Evolutionary conservation across 1,140 invertebrate genomes (phyloP).

Genomic region (Drosophila setifemur): DNA sequence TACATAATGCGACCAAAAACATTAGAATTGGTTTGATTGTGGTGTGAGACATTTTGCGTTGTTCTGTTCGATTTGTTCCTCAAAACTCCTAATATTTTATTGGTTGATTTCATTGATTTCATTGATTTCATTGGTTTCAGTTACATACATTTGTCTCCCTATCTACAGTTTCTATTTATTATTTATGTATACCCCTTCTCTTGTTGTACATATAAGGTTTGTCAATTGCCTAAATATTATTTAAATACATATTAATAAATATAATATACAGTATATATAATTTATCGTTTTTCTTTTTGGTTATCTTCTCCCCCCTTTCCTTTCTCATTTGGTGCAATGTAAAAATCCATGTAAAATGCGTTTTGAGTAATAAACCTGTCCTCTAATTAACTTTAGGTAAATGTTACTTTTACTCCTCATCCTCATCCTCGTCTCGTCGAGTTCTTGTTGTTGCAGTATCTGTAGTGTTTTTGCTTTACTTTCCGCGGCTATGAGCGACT

Average conservation of each 20-base stretch:
- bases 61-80: conserved; percentile 59
- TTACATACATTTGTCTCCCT: conserved; percentile 64
- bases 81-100: conserved; percentile 42
- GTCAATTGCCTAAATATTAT: conserved; percentile 49
- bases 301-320: neutral
- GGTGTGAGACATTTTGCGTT: conserved; percentile 49
- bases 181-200: conserved; percentile 14
- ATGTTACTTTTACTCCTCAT: conserved; percentile 15
- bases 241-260: conserved; percentile 49
- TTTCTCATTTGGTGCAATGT: conserved; percentile 67
- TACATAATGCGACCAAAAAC: conserved; percentile 18
- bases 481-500: conserved; percentile 28
- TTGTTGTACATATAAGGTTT: conserved; percentile 48
- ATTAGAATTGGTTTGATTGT: neutral
- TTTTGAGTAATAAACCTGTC: conserved; percentile 60
- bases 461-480: conserved; percentile 6
- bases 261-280: conserved; percentile 46
- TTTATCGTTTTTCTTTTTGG: conserved; percentile 30
- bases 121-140: too few relatives aligned
- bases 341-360: conserved; percentile 77
- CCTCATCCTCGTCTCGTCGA: neutral
- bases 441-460: neutral
- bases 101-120: conserved; percentile 23
- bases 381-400: conserved; percentile 51
- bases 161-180: conserved; percentile 69